Base-by-base conservation (phyloP, 2,888 invertebrate species). In the Epistrophe eligans region DNA sequence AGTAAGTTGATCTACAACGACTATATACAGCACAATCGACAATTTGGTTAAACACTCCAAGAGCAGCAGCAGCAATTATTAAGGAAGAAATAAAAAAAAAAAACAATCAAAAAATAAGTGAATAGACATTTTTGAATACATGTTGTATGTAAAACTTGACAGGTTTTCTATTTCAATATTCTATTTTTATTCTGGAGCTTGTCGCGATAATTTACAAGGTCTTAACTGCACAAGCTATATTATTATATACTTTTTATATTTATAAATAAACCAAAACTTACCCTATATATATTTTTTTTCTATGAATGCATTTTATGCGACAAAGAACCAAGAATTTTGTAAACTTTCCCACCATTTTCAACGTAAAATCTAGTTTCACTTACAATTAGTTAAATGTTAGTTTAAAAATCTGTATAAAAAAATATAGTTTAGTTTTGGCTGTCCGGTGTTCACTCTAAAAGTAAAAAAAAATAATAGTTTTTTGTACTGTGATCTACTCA, bases 401-500 rank as follows among this genome's bases (percentile, higher is more conserved):
- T 24, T 2, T 24, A 57, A 67, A 13, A 38, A 57, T 13, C 17
- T n/a, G 50, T 38, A 17, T 28, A 40, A 40, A 24, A 43, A 5
- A 58, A 17, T 17, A 40, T 24, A 62, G 17, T 28, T 19, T 50
- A 19, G 24, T 71, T 77, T 66, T 73, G 24, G 28, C 45, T 72
- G 67, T 50, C 38, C 55, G 28, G 38, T 72, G 67, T 50, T 28
- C 55, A 58, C n/a, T 52, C 17, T 24, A 48, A 77, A 60, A 60
- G 52, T 38, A 55, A 74, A 38, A 64, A 67, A 24, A 24, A 77
- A 43, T 45, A 45, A 52, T 60, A 64, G 62, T 82, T 74, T 48
- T 82, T 85, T 82, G 50, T 79, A 82, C 85, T 87, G 83, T 83
- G 76, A 87, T 79, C 83, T 87, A 79, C 60, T 50, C 71, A 57